phyloP scores from a whole-genome alignment of 2,797 vertebrate genomes.

The Sorex maritimensis region DNA sequence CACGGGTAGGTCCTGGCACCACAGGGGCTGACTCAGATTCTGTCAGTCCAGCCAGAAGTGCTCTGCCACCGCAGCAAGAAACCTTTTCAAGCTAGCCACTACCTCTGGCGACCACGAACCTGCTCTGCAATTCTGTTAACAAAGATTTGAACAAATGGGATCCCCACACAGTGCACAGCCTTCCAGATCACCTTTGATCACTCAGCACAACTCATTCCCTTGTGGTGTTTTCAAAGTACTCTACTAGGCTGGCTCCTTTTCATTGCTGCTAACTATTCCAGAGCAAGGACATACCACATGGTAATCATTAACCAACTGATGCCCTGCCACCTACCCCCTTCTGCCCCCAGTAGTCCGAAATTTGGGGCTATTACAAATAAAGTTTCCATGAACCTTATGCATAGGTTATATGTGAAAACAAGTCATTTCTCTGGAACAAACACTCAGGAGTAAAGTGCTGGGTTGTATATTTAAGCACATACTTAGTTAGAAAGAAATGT shows the following conservation, averaged over 20 bases:
- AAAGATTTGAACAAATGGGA: too few relatives aligned
- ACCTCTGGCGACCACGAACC: neutral
- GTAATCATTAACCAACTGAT: neutral
- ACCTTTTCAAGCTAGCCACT: neutral
- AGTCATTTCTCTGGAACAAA: neutral
- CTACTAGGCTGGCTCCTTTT: neutral
- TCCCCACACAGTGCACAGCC: neutral
- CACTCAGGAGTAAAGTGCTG: neutral
- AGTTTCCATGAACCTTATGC: neutral
- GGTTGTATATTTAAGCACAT: too few relatives aligned
- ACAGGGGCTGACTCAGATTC: neutral
- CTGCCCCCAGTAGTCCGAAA: neutral
- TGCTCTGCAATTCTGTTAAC: neutral
- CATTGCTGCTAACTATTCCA: neutral
- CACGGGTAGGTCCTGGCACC: neutral
- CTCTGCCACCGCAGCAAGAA: neutral
- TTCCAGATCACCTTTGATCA: slow-evolving; percentile 2
- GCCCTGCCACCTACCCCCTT: too few relatives aligned
- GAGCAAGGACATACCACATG: neutral
- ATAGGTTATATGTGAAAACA: neutral
- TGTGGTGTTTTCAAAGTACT: neutral
- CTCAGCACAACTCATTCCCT: neutral
- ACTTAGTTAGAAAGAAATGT: too few relatives aligned
- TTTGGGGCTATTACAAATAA: neutral
- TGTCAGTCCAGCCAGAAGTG: neutral